Evolutionary conservation across 2,888 invertebrate genomes (phyloP).

Genomic region (Ochropacha duplaris): DNA sequence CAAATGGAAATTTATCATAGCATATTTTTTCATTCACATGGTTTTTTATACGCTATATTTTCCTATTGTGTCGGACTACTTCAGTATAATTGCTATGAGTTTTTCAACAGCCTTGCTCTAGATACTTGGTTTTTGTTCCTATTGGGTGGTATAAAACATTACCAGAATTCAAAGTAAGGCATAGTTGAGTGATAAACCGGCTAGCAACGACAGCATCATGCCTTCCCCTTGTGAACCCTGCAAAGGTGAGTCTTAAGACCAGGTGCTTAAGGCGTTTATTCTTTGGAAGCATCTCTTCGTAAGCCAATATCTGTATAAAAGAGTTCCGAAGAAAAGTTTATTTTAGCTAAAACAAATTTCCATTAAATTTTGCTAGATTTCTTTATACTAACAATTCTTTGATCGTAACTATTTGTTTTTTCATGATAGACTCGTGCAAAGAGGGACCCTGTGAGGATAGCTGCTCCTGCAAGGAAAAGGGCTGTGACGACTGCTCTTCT

Average conservation of each 20-base stretch:
- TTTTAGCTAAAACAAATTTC: neutral
- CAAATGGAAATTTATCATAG: slow-evolving; percentile 4
- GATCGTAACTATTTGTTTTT: slow-evolving; percentile 8
- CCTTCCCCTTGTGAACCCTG: slow-evolving; percentile 83
- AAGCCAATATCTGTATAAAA: neutral
- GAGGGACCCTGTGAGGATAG: slow-evolving; percentile 61
- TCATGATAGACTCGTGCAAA: slow-evolving; percentile 59
- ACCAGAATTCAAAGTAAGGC: slow-evolving; percentile 10
- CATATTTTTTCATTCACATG: slow-evolving; percentile 11
- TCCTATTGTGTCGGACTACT: slow-evolving; percentile 18
- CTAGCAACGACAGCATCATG: slow-evolving; percentile 56
- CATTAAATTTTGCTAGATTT: neutral
- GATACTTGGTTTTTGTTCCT: slow-evolving; percentile 55
- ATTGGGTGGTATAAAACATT: slow-evolving; percentile 56
- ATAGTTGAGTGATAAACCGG: slow-evolving; percentile 43
- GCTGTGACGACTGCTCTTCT: slow-evolving; percentile 65
- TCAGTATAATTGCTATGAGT: slow-evolving; percentile 37
- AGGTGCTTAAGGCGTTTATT: neutral
- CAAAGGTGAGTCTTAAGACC: slow-evolving; percentile 71
- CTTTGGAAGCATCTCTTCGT: neutral
- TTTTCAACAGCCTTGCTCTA: slow-evolving; percentile 65
- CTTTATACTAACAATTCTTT: neutral
- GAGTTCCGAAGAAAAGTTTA: neutral
- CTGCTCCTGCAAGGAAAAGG: slow-evolving; percentile 68
- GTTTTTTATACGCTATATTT: slow-evolving; percentile 12